These are phyloP conservation scores for Corythornis cristatus DNA, from an alignment of 2,113 vertebrate genomes.

Conservation along the genomic window DNA sequence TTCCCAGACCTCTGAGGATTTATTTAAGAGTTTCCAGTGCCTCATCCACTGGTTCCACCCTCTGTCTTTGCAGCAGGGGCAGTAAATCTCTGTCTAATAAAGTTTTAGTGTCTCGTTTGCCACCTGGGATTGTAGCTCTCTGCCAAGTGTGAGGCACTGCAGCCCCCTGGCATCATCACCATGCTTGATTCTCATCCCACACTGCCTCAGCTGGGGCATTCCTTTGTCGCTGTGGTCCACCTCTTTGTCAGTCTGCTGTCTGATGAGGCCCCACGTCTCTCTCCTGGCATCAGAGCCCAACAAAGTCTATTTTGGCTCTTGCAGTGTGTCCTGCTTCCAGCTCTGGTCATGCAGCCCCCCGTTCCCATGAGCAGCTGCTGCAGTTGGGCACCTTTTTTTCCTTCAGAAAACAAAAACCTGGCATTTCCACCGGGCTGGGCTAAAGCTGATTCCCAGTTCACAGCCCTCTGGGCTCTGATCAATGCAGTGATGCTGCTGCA, in stretches of 20 bases:
- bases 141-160: neutral
- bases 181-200: neutral
- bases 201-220: neutral
- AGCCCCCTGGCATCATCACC: neutral
- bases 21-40: neutral
- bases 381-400: neutral
- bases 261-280: neutral
- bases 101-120: neutral
- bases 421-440: neutral
- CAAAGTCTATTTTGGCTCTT: neutral
- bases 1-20: neutral
- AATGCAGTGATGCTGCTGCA: neutral
- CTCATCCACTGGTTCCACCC: accelerated
- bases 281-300: neutral
- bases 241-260: neutral
- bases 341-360: neutral
- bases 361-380: neutral
- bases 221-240: accelerated
- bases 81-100: neutral
- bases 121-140: neutral
- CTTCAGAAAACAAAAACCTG: neutral
- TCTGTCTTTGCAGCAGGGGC: neutral
- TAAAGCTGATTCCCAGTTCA: neutral
- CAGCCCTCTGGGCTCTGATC: neutral
- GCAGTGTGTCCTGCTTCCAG: accelerated